Base-by-base conservation (phyloP, 2,888 invertebrate species). In the Campopleginae sp. region DNA sequence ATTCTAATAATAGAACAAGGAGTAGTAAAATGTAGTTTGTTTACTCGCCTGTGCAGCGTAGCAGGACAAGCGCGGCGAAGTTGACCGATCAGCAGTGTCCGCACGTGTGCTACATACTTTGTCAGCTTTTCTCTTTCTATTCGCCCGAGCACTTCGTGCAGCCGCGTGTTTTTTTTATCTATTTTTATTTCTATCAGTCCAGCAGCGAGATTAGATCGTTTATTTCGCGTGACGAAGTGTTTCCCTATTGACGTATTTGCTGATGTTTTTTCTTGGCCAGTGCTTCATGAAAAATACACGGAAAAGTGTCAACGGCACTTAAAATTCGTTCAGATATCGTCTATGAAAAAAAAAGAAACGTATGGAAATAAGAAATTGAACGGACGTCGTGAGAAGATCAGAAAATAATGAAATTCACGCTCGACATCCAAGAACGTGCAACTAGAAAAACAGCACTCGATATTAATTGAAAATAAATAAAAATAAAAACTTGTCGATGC, bases 1-100 rank as follows among this genome's bases (percentile, higher is more conserved):
- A 63, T 66, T 72, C 84, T 81, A 84, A 78, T 74, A 84, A 81
- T 84, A 78, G 77, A 74, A 77, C 23, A 58, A 33, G 77, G 80
- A 58, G 80, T 46, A 23, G 46, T 77, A 42, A 65, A 80, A 77
- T 77, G 58, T 31, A 23, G 71, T 81, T 77, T 81, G 74, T 74
- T 78, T 81, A 77, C 83, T 84, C 65, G 75, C 79, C 75, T 84
- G 51, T 83, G 23, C 27, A 79, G 74, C 63, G 44, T 23, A 42
- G 14, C n/a, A 54, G 76, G 65, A 76, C 66, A 44, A 44, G 70
- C 51, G 54, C 33, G 33, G 31, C 51, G 48, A 63, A 48, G 42
- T 58, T 19, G 46, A 76, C 33, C 54, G 70, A 74, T 80, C 75
- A 46, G 75, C 48, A 71, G 80, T 54, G 44, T 71, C 10, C 72